phyloP scores from a whole-genome alignment of 2,797 vertebrate species.

The Merluccius polli region DNA sequence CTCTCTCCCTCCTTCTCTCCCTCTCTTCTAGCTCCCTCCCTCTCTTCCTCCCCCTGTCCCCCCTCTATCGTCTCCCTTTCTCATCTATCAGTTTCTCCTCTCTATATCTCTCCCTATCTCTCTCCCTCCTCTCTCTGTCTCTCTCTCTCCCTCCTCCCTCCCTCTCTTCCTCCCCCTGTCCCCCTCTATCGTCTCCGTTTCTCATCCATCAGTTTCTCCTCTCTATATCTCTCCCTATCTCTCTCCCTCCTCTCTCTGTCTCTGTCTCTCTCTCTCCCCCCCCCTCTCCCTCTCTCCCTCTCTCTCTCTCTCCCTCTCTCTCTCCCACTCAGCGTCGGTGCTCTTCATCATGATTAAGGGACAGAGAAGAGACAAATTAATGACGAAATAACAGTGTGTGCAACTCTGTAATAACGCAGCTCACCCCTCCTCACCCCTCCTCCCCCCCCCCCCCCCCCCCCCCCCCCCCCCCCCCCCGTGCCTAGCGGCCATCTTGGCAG shows the following conservation, averaged over 20 bases:
- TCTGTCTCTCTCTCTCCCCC: no score
- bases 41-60: not conserved
- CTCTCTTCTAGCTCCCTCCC: not conserved
- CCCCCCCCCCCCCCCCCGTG: no score
- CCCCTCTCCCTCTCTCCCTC: not conserved
- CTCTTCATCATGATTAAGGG: not conserved
- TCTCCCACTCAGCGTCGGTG: not conserved
- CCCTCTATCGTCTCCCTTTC: not conserved
- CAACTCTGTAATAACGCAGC: not conserved
- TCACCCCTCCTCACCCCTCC: not conserved
- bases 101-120: slow-evolving; percentile 17
- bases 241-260: not conserved
- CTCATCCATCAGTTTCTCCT: no score
- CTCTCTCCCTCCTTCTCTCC: not conserved
- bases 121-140: no score
- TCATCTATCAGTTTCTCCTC: not conserved
- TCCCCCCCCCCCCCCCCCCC: no score
- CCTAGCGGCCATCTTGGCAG: not conserved
- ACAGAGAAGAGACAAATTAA: not conserved
- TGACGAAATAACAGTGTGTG: not conserved
- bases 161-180: no score
- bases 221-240: not conserved
- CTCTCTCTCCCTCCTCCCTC: no score
- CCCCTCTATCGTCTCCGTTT: no score
- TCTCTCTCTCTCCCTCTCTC: not conserved